These are phyloP conservation scores for Rhynchotus rufescens DNA, from an alignment of 2,797 vertebrate species.

Conservation along the genomic window DNA sequence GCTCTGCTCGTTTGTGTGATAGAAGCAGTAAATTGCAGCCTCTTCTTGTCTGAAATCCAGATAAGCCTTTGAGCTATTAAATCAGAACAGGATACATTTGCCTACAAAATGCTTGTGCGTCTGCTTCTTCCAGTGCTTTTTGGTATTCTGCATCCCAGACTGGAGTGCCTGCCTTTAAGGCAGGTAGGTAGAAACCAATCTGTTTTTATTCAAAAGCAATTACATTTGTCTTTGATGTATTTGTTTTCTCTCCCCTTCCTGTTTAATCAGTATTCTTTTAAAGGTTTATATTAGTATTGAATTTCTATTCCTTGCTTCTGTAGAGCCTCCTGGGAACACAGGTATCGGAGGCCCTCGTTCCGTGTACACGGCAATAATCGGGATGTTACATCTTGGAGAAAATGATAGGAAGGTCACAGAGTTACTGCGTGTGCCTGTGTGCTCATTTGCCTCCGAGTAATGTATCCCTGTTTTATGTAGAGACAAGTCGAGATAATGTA, in stretches of 20 bases:
- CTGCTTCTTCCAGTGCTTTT: slow-evolving; percentile 6
- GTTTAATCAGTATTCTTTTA: slow-evolving; percentile 26
- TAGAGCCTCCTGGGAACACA: neutral
- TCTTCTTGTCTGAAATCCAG: slow-evolving; percentile 45
- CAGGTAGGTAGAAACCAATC: slow-evolving; percentile 59
- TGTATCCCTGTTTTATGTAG: neutral
- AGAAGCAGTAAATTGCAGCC: slow-evolving; percentile 32
- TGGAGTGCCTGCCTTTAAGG: slow-evolving; percentile 52
- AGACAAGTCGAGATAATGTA: neutral
- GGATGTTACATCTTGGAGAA: neutral
- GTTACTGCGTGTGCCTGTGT: neutral
- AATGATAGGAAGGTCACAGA: neutral
- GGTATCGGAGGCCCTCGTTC: neutral
- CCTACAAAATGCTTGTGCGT: slow-evolving; percentile 31
- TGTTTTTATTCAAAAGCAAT: slow-evolving; percentile 71
- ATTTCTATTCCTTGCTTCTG: slow-evolving; percentile 26
- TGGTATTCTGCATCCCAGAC: slow-evolving; percentile 20
- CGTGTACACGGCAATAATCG: neutral
- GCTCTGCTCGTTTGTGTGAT: slow-evolving; percentile 41
- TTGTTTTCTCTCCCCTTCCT: neutral
- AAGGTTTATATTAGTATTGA: slow-evolving; percentile 13
- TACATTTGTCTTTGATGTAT: slow-evolving; percentile 71
- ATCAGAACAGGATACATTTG: slow-evolving; percentile 15
- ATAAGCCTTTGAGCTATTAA: slow-evolving; percentile 64
- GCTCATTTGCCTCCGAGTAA: neutral